A percentile compares a stretch with the other conserved stretches of the same genome.
Conservation (phyloP, 2,888 invertebrate species). For the Mallateleia sp. region DNA sequence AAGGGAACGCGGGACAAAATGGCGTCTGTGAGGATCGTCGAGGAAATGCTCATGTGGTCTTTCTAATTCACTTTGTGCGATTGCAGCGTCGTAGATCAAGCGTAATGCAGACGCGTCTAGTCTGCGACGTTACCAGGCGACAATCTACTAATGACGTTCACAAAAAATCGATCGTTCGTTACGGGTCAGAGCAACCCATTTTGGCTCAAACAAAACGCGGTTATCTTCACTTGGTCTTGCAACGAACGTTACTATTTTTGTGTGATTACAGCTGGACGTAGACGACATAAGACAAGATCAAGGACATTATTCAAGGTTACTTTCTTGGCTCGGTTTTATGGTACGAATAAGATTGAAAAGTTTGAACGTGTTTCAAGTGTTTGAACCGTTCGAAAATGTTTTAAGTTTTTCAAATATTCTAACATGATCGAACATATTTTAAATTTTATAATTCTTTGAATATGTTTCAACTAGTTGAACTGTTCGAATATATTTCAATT, state of each 20-base stretch:
- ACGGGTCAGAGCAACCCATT: constrained; percentile 44
- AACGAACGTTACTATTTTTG: background rate
- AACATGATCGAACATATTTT: no score
- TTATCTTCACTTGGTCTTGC: constrained; percentile 13
- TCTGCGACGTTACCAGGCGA: constrained; percentile 53
- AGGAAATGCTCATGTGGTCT: constrained; percentile 56
- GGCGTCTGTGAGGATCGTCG: constrained; percentile 40
- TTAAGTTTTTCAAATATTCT: no score
- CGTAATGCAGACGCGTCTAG: constrained; percentile 59
- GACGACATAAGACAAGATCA: background rate
- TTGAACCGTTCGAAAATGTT: no score
- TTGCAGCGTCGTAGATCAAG: constrained; percentile 56
- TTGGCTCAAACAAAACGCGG: constrained; percentile 34
- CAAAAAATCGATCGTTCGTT: constrained; percentile 63
- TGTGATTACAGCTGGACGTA: background rate
- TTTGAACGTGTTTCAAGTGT: no score
- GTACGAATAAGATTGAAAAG: no score
- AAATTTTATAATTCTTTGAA: no score
- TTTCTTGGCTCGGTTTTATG: no score
- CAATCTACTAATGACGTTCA: constrained; percentile 59
- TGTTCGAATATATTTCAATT: no score
- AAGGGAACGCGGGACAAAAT: constrained; percentile 49
- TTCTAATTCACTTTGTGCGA: constrained; percentile 69
- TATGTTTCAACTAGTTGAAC: no score
- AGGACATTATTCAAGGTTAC: no score